Evolutionary conservation across 92 coral and sea anemone species (phyloP).

Genomic region (Siderastrea radians): DNA sequence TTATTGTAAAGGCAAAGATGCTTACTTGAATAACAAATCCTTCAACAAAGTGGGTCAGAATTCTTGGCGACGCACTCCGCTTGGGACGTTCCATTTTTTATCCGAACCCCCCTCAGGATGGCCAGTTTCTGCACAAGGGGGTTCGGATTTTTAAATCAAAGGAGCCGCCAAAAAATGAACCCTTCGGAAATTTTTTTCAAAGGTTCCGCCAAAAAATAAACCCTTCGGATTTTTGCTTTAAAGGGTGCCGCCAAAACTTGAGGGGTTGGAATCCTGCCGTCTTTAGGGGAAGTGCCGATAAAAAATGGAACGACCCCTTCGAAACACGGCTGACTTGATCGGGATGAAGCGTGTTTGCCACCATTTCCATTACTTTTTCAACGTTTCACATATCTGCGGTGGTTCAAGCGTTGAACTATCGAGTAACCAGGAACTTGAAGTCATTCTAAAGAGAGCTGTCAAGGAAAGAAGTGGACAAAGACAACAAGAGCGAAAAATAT

Average conservation of each 20-base stretch:
- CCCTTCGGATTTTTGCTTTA: no score
- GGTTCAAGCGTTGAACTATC: background rate
- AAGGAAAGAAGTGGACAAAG: slow-evolving; percentile 31
- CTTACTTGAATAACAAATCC: slow-evolving; percentile 98
- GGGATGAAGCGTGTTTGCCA: slow-evolving; percentile 68
- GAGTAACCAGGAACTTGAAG: background rate
- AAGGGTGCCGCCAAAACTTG: no score
- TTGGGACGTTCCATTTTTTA: no score
- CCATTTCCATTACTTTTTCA: slow-evolving; percentile 87
- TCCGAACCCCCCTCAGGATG: no score
- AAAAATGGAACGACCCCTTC: no score
- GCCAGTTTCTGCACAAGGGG: no score
- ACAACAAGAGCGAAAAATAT: slow-evolving; percentile 15
- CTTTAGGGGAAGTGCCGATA: no score
- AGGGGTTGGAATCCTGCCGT: no score
- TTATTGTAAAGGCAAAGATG: slow-evolving; percentile 97
- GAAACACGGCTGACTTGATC: slow-evolving; percentile 75
- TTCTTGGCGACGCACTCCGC: slow-evolving; percentile 80
- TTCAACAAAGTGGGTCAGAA: slow-evolving; percentile 94
- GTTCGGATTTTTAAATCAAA: no score
- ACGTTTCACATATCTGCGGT: slow-evolving; percentile 12
- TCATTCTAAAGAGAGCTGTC: background rate
- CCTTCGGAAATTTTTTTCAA: no score
- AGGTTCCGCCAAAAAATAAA: no score
- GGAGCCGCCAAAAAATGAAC: no score